Evolutionary conservation across 2,888 invertebrate genomes (phyloP), one percentile per base, ranked within the genome.

Genomic region (Kryphioiulus occultus): DNA sequence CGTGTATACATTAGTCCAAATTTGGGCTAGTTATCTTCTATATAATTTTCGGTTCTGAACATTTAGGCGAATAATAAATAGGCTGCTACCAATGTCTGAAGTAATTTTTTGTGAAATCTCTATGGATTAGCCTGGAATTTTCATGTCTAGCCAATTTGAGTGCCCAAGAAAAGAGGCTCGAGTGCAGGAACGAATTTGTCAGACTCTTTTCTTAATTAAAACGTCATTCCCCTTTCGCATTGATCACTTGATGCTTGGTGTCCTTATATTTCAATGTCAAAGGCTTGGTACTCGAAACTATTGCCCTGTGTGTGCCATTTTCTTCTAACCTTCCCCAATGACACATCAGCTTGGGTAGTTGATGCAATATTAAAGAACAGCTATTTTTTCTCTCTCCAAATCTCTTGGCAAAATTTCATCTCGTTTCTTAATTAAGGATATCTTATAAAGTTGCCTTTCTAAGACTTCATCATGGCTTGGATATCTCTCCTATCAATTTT

Each of bases 171-270:
- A 1, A 53, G 19, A 5, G 53, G 53, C 12, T 53, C 19, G 19
- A 15, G 53, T 53, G n/a, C 53, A 17, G 19, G 10, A 35, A 26
- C 35, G 83, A 83, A 83, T 83, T 83, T 83, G 83, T 83, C 83
- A 83, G 83, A 32, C 35, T 83, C 83, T 15, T 35, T 83, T 35
- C 83, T 83, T 83, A 83, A 83, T 83, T 83, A 83, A 83, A 83
- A 83, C 35, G 26, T 83, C 83, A 83, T 83, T 83, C 83, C 35
- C 35, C 35, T 83, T 83, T 26, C 35, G 1, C 35, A 83, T 83
- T 83, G 83, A 83, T 83, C 32, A 83, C 83, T 83, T 83, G 32
- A 83, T 83, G 32, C 26, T 83, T 26, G 17, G 26, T 35, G 35
- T 26, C 83, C 32, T 32, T 35, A 83, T 35, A 35, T 83, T 35